phyloP scores from a whole-genome alignment of 1,140 invertebrate genomes.

The Zeugodacus cucurbitae region DNA sequence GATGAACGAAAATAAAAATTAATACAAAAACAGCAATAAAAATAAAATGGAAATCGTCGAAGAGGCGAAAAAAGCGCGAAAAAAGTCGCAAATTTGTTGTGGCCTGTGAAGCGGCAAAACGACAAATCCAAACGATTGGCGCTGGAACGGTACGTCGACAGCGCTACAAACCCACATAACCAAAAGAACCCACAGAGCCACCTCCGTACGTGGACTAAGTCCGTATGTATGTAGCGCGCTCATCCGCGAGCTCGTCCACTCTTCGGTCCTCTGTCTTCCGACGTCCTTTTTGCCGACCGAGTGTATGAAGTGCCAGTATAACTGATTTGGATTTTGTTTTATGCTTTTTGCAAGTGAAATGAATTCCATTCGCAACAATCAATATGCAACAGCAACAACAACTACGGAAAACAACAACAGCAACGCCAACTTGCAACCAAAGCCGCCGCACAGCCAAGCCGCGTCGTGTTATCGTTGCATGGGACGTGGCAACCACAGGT shows the following conservation, averaged over 20 bases:
- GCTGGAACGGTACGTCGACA: background rate
- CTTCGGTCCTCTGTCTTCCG: background rate
- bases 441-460: background rate
- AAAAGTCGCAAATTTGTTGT: background rate
- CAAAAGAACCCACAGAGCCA: background rate
- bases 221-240: too few relatives aligned
- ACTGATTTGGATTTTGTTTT: slow-evolving; percentile 22
- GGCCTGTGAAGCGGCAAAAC: slow-evolving; percentile 33
- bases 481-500: slow-evolving; percentile 13
- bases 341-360: slow-evolving; percentile 3
- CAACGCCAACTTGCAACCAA: background rate
- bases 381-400: background rate
- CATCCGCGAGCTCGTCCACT: background rate
- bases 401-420: background rate
- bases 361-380: slow-evolving; percentile 29
- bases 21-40: background rate
- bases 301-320: slow-evolving; percentile 32
- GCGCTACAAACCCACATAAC: background rate
- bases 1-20: background rate
- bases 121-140: slow-evolving; percentile 32
- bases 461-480: background rate
- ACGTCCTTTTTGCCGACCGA: too few relatives aligned
- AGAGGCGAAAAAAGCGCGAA: background rate
- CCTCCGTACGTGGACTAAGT: background rate
- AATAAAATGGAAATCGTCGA: background rate